Evolutionary conservation across 2,113 vertebrate species (phyloP).

Genomic region (Podarcis muralis): DNA sequence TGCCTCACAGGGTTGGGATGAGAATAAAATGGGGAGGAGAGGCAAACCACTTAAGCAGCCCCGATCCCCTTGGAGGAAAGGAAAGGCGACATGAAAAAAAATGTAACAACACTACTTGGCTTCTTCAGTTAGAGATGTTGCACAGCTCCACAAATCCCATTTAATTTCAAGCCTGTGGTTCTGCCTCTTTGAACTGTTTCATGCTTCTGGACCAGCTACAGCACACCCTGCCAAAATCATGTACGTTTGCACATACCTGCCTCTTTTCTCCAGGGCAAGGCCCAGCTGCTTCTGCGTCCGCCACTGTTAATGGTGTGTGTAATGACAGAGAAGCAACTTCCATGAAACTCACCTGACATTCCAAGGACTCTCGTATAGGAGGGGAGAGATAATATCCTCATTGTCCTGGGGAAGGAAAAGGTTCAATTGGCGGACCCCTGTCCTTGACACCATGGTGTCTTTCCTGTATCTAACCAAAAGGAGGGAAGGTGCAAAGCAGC

Average conservation of each 20-base stretch:
- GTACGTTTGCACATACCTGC: not conserved
- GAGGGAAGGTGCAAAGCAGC: not conserved
- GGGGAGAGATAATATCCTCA: not conserved
- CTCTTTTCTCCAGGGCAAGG: not conserved
- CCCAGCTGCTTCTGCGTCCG: too few species aligned
- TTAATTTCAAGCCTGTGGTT: not conserved
- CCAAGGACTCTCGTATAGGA: too few species aligned
- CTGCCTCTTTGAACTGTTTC: not conserved
- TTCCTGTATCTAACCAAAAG: not conserved
- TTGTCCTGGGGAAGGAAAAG: not conserved
- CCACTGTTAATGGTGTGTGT: not conserved
- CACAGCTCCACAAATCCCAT: too few species aligned
- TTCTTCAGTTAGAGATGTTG: too few species aligned
- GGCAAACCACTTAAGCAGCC: too few species aligned
- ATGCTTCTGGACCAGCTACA: not conserved
- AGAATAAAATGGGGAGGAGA: too few species aligned
- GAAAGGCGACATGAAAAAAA: too few species aligned
- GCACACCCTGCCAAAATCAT: not conserved
- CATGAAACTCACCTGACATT: not conserved
- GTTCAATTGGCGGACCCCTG: too few species aligned
- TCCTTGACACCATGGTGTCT: not conserved
- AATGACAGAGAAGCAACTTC: not conserved
- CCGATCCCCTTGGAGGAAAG: too few species aligned
- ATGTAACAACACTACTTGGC: too few species aligned
- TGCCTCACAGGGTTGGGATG: too few species aligned